phyloP scores from a whole-genome alignment of 2,888 invertebrate species.

The Chalcis sispes region DNA sequence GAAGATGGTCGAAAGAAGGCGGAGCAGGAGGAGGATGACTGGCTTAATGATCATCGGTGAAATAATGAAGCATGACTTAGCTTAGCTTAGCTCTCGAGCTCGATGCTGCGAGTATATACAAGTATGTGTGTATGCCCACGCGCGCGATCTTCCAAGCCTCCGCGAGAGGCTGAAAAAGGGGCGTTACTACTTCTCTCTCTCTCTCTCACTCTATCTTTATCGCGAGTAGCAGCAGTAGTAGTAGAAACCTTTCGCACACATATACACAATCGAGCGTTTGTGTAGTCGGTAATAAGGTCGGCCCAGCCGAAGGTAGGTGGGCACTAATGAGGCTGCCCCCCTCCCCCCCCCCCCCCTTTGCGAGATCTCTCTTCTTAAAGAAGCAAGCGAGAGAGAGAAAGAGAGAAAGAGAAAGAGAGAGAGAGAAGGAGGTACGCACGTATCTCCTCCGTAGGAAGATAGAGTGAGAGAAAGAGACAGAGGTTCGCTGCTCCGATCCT shows the following conservation, averaged over 20 bases:
- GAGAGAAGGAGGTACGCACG: neutral
- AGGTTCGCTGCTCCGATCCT: neutral
- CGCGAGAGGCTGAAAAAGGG: constrained; percentile 62
- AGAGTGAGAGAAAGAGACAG: neutral
- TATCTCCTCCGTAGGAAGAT: too few species aligned
- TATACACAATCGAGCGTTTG: neutral
- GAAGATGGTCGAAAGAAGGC: constrained; percentile 52
- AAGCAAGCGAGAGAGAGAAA: neutral
- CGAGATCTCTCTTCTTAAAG: neutral
- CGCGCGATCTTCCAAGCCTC: neutral
- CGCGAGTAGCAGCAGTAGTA: too few species aligned
- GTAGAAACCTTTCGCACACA: neutral
- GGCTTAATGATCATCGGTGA: constrained; percentile 71
- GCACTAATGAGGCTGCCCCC: constrained; percentile 58
- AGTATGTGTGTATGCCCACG: neutral
- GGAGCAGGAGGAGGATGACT: constrained; percentile 66
- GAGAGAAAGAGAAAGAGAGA: constrained; percentile 11
- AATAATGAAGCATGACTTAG: constrained; percentile 73
- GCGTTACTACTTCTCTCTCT: constrained; percentile 62
- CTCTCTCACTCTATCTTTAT: neutral
- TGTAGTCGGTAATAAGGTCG: constrained; percentile 52
- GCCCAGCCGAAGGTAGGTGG: constrained; percentile 57
- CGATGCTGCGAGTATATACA: neutral
- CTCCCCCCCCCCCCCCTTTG: neutral
- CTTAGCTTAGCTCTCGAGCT: constrained; percentile 41